These are phyloP conservation scores for Sceloporus undulatus DNA, from an alignment of 2,113 vertebrate species.

Conservation along the genomic window DNA sequence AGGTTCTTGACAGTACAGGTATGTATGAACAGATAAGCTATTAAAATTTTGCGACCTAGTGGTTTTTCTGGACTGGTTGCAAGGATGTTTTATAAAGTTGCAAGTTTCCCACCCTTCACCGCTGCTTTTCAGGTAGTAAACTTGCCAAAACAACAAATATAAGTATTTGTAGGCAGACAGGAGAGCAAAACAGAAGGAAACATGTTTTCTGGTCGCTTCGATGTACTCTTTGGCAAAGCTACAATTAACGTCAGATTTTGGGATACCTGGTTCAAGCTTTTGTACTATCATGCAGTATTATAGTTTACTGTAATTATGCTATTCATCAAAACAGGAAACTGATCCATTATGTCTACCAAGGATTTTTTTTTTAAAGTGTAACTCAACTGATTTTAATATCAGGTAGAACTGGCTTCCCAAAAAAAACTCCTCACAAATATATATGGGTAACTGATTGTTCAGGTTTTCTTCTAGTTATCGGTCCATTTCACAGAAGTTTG, in stretches of 20 bases:
- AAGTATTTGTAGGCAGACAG: neutral
- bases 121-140: neutral
- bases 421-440: neutral
- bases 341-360: neutral
- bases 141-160: neutral
- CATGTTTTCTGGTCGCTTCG: too few species aligned
- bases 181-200: neutral
- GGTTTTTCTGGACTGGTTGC: neutral
- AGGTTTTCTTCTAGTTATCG: slow-evolving; percentile 17
- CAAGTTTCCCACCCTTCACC: neutral
- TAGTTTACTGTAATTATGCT: neutral
- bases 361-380: neutral
- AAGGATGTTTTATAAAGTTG: neutral
- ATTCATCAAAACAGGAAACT: neutral
- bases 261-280: neutral
- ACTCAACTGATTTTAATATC: neutral
- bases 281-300: neutral
- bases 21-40: neutral
- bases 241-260: neutral
- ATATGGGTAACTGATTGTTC: neutral
- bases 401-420: neutral
- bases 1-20: neutral
- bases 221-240: neutral
- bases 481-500: slow-evolving; percentile 28
- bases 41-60: neutral